phyloP scores from a whole-genome alignment of 2,797 vertebrate genomes.

The Triplophysa bombifrons region DNA sequence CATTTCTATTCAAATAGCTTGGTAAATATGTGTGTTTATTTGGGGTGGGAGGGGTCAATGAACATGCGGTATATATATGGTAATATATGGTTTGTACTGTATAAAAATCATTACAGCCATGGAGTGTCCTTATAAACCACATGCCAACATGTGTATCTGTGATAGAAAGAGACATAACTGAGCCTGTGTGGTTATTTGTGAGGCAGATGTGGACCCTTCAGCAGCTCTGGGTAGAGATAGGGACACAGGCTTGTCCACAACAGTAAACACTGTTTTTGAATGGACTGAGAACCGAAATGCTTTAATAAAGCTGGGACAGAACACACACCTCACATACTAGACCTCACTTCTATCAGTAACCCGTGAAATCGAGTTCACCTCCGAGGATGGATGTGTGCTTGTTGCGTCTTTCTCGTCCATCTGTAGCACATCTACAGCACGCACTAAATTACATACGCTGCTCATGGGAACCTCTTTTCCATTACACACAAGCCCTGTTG shows the following conservation, averaged over 20 bases:
- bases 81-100: too few relatives aligned
- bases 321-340: conserved; percentile 42
- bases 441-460: conserved; percentile 20
- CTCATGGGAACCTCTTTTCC: conserved; percentile 35
- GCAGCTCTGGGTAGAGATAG: conserved; percentile 20
- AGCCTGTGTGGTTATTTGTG: conserved; percentile 10
- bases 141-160: too few relatives aligned
- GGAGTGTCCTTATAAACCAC: too few relatives aligned
- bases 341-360: conserved; percentile 65
- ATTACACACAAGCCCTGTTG: neutral
- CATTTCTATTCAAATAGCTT: too few relatives aligned
- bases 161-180: neutral
- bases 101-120: too few relatives aligned
- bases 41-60: too few relatives aligned
- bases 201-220: neutral
- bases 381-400: conserved; percentile 53
- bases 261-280: conserved; percentile 64
- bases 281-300: conserved; percentile 49
- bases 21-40: too few relatives aligned
- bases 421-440: conserved; percentile 11
- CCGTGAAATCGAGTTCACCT: conserved; percentile 74
- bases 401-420: conserved; percentile 56
- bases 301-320: conserved; percentile 69
- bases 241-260: conserved; percentile 51
- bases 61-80: too few relatives aligned